Evolutionary conservation across 2,888 invertebrate genomes (phyloP), one percentile per base, ranked within the genome.

Genomic region (Esperia sulphurella): DNA sequence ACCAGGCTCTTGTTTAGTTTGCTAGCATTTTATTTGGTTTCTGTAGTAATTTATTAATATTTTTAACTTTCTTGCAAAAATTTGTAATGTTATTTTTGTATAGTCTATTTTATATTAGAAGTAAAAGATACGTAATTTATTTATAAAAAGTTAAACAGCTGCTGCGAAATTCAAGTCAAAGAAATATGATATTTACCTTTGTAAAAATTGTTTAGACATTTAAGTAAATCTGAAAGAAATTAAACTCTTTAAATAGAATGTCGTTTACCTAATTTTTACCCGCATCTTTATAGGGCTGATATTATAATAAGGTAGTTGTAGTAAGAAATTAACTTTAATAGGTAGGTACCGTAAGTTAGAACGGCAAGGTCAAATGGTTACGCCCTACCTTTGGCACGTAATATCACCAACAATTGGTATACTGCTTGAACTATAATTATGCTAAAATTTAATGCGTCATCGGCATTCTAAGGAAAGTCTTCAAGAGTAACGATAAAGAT

Each of bases 21-120:
- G 51, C 41, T 81, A 55, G 53, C 61, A 56, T 61, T 79, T 55
- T 63, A 71, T 63, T 68, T 71, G 28, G 49, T 80, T 63, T 66
- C 21, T 3, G 21, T 5, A 21, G 5, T 21, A 21, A 21, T 21
- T 21, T 21, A 5, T 21, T n/a, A n/a, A n/a, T n/a, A n/a, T n/a
- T n/a, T n/a, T n/a, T n/a, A n/a, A n/a, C n/a, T n/a, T n/a, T n/a
- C 47, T 46, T 40, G 53, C 55, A 64, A 59, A 70, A 62, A 63
- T 61, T 66, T 55, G n/a, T 62, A 63, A 47, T 59, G 70, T 85
- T 83, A 84, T 85, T 86, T 86, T 86, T 85, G 76, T n/a, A n/a
- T n/a, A n/a, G n/a, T 78, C 70, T 83, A 84, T 83, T 78, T 65
- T 68, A 65, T 78, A 68, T 71, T 51, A 21, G 44, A 21, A 37